Evolutionary conservation across 2,113 vertebrate species (phyloP).

Genomic region (Sander lucioperca): DNA sequence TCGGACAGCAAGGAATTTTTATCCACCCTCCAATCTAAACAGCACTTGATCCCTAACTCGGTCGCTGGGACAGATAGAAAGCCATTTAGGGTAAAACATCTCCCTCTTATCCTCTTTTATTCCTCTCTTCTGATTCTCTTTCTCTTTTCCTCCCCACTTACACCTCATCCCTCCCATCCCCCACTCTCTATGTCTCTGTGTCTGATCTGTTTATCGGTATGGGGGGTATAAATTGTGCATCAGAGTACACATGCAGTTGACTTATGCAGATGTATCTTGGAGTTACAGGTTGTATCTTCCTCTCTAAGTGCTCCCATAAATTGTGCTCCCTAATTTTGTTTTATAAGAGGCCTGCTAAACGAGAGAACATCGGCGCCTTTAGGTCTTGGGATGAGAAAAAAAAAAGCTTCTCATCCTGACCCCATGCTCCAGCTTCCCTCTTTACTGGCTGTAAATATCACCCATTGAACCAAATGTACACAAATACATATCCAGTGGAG

Average conservation of each 20-base stretch:
- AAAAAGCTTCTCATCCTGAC: not conserved
- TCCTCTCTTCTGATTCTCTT: constrained; percentile 11
- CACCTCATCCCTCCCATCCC: constrained; percentile 1
- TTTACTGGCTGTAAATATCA: constrained; percentile 49
- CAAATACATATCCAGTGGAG: constrained; percentile 34
- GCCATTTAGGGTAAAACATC: constrained; percentile 81
- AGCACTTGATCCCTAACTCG: constrained; percentile 70
- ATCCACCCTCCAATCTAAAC: constrained; percentile 74
- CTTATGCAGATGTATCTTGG: constrained; percentile 71
- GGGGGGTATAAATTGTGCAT: constrained; percentile 75
- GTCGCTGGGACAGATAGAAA: constrained; percentile 54
- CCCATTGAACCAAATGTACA: constrained; percentile 32
- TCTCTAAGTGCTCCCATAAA: constrained; percentile 82
- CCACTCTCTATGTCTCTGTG: constrained; percentile 25
- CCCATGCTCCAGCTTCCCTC: not conserved
- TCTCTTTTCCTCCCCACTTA: constrained; percentile 5
- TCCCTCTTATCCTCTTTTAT: constrained; percentile 28
- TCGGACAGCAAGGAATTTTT: constrained; percentile 72
- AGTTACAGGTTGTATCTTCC: constrained; percentile 75
- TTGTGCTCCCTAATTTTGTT: constrained; percentile 69
- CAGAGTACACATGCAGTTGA: constrained; percentile 59
- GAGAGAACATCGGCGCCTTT: constrained; percentile 24
- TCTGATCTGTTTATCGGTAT: constrained; percentile 78
- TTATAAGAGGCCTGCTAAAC: constrained; percentile 52
- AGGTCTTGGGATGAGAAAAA: constrained; percentile 33